Conservation (phyloP, 2,797 vertebrate genomes). For the Gobionotothen gibberifrons region DNA sequence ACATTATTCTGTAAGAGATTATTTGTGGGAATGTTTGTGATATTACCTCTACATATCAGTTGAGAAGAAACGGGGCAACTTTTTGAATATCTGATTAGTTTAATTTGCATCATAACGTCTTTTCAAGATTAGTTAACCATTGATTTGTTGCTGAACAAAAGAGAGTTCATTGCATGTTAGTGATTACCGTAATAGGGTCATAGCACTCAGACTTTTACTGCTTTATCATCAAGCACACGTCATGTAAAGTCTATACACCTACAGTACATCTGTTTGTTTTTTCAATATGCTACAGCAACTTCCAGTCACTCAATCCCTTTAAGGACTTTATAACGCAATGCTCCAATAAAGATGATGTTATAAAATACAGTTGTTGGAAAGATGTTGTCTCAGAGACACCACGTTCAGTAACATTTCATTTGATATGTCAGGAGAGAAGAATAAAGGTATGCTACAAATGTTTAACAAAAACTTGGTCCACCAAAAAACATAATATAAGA, state of each 20-base stretch:
- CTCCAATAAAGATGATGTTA: neutral
- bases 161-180: neutral
- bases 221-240: neutral
- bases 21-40: neutral
- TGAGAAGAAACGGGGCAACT: neutral
- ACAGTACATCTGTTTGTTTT: neutral
- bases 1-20: neutral
- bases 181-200: neutral
- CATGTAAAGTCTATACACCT: neutral
- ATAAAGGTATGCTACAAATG: no score
- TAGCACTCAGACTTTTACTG: slow-evolving; percentile 10
- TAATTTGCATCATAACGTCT: neutral
- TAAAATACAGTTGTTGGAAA: neutral
- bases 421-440: neutral
- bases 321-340: neutral
- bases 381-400: neutral
- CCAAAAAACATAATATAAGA: neutral
- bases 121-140: neutral
- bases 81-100: neutral
- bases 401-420: neutral
- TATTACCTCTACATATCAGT: neutral
- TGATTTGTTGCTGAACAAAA: neutral
- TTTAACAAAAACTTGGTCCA: neutral
- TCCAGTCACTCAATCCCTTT: neutral
- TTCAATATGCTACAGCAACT: neutral